Evolutionary conservation across 1,140 invertebrate species (phyloP), one percentile per base, ranked within the genome.

Genomic region (Caenorhabditis tropicalis): DNA sequence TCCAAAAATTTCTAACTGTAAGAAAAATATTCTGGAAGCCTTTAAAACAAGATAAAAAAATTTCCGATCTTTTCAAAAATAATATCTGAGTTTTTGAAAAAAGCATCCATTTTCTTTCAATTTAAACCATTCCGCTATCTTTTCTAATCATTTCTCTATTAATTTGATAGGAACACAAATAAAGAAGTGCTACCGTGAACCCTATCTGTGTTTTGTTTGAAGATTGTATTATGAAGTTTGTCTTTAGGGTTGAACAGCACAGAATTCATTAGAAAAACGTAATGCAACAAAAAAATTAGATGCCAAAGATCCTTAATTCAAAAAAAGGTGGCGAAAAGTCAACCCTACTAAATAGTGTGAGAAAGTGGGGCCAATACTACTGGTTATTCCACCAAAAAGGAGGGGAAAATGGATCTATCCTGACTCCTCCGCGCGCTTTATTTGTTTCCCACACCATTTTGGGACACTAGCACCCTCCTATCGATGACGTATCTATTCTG

Each of bases 361-460:
- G 65, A 74, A 74, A 65, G 2, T 5, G 19, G 29, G 16, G 7
- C 19, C 2, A 65, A 10, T 65, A 65, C 58, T 74, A 74, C 65
- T 43, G 65, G 65, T 74, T 43, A 74, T 39, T 65, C n/a, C 15
- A 46, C 10, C 29, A 9, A 74, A 19, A 33, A 31, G 43, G 58
- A 65, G 24, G 24, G n/a, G 24, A 36, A 29, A 46, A 74, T 74
- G 7, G 12, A 24, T 74, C 7, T 43, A 39, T 27, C n/a, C 65
- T 43, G 65, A 74, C 36, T 74, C 65, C 33, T 43, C 65, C 36
- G 65, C 33, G 36, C 31, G 19, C 65, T 74, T 74, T 74, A 74
- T 74, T 74, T 74, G 65, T 74, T 74, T 74, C 65, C 65, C 65
- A 74, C 65, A 74, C 65, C 65, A 74, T 43, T 74, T 74, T 74